Evolutionary conservation across 92 coral and sea anemone genomes (phyloP).

Genomic region (Heliopora coerulea): DNA sequence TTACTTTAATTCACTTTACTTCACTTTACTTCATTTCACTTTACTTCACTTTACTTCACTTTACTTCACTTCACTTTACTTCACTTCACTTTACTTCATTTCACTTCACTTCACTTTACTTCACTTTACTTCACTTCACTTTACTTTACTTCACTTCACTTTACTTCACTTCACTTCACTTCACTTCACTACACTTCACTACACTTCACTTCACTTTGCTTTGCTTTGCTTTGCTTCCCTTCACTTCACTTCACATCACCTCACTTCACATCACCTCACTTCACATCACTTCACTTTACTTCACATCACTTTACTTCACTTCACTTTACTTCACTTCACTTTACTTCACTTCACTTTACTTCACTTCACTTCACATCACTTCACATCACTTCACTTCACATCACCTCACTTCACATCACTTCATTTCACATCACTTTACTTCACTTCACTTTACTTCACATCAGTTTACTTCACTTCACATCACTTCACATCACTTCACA

Average conservation of each 20-base stretch:
- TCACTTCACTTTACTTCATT: neutral
- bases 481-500: neutral
- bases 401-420: neutral
- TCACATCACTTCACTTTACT: neutral
- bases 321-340: too few species aligned
- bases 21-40: neutral
- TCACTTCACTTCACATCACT: too few species aligned
- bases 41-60: neutral
- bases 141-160: neutral
- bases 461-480: neutral
- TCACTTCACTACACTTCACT: neutral
- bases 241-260: neutral
- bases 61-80: neutral
- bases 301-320: too few species aligned
- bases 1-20: neutral
- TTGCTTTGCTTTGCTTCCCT: neutral
- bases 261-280: neutral
- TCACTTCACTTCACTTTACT: neutral
- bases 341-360: too few species aligned
- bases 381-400: too few species aligned
- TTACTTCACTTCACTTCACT: neutral
- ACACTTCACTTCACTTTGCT: slow-evolving; percentile 46
- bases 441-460: neutral
- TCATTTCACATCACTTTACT: neutral
- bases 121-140: neutral